Evolutionary conservation across 2,797 vertebrate genomes (phyloP).

Genomic region (Gadopsis bispinosus): DNA sequence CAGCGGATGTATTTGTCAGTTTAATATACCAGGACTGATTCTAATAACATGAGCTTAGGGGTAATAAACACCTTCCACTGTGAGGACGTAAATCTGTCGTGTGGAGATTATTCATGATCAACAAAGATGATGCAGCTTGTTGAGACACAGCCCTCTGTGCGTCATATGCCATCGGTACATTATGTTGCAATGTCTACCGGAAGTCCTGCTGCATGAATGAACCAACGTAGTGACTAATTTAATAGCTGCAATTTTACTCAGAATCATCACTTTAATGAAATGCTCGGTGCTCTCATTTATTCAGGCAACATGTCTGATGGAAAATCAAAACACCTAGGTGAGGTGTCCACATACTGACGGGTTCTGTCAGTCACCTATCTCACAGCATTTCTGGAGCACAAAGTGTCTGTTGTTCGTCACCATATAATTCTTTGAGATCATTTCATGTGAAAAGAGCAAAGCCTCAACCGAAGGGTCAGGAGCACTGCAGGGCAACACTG

Average conservation of each 20-base stretch:
- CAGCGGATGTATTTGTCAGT: not conserved
- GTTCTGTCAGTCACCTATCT: not conserved
- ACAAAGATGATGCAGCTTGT: slow-evolving; percentile 1
- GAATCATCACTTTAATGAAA: slow-evolving; percentile 39
- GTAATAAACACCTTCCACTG: not conserved
- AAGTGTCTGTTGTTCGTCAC: not conserved
- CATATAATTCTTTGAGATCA: not conserved
- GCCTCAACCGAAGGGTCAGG: not conserved
- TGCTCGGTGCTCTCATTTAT: slow-evolving; percentile 6
- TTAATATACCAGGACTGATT: not conserved
- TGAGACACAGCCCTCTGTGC: not conserved
- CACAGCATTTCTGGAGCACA: not conserved
- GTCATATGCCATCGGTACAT: not conserved
- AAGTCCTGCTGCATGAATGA: slow-evolving; percentile 3
- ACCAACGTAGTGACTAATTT: slow-evolving; percentile 14
- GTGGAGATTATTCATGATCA: not conserved
- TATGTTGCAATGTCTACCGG: slow-evolving; percentile 12
- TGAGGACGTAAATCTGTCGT: not conserved
- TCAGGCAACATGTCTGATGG: slow-evolving; percentile 17
- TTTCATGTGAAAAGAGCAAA: not conserved
- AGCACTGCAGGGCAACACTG: not conserved
- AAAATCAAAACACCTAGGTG: not conserved
- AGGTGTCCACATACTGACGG: not conserved
- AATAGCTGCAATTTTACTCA: slow-evolving; percentile 18
- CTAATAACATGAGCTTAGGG: not conserved